Base-by-base conservation (phyloP, 2,113 vertebrate genomes). In the Noturus placidus region DNA sequence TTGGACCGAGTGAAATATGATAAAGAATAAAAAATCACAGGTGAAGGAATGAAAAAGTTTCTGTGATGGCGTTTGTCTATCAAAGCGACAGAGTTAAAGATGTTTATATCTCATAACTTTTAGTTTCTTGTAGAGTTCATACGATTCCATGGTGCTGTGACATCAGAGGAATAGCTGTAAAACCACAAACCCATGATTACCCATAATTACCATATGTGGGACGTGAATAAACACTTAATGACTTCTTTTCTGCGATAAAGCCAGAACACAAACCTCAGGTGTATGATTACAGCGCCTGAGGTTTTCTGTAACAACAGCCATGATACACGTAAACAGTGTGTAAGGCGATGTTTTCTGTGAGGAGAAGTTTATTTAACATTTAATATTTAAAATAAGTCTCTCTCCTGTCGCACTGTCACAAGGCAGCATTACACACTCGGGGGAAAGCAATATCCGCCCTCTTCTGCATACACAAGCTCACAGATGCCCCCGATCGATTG, bases 191-290 rank as follows among this genome's bases (percentile, higher is more conserved):
- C 84, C 54, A 69, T 86, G 72, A 89, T 89, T 84, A 84, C 79
- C 46, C 63, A 83, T 89, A 89, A 89, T 91, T 82, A 88, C 57
- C 52, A 42, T 79, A 61, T 70, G 46, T 80, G 72, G 76, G 35
- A 84, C 79, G 42, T 89, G 77, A 65, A 83, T 84, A 87, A 81
- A 56, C 77, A 54, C 50, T 77, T 87, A 89, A 90, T 82, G 70
- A 63, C 84, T 76, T 87, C 0, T 57, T 80, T 76, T 69, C 22
- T 10, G 19, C 30, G 22, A 38, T 85, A 69, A 78, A 42, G 22
- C 30, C 54, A n/a, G 42, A 77, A 84, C 83, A 57, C 20, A 65
- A 82, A 57, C 65, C 81, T 82, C 76, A 80, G 61, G 59, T 52
- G 33, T 87, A 59, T 30, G 67, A 86, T 90, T 88, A 59, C 54